These are phyloP conservation scores for Ormyrus pomaceus DNA, from an alignment of 2,888 invertebrate genomes.

Conservation along the genomic window DNA sequence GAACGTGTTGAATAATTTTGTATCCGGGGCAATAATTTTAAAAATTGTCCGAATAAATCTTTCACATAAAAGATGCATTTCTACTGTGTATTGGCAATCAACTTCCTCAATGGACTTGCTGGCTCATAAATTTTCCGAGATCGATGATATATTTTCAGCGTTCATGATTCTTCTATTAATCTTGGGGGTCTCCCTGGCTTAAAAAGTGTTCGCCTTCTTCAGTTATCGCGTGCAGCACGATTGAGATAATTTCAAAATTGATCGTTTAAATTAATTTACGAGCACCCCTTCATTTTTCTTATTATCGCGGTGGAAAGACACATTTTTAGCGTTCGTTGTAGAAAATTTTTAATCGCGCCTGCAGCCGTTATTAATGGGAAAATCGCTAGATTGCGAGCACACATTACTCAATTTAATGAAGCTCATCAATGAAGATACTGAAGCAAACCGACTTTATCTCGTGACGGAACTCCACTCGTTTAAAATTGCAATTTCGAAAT, in stretches of 20 bases:
- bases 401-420: too few species aligned
- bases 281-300: background rate
- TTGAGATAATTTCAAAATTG: background rate
- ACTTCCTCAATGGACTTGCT: background rate
- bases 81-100: background rate
- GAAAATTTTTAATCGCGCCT: background rate
- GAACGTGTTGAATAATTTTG: background rate
- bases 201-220: background rate
- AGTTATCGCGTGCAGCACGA: background rate
- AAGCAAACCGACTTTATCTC: too few species aligned
- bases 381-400: too few species aligned
- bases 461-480: too few species aligned
- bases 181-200: background rate
- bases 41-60: background rate
- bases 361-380: background rate
- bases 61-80: constrained; percentile 9
- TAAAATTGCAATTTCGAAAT: too few species aligned
- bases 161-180: constrained; percentile 4
- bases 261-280: background rate
- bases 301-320: too few species aligned
- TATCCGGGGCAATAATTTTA: background rate
- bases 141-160: constrained; percentile 8
- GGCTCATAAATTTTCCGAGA: background rate
- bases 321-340: background rate
- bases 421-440: too few species aligned